These are phyloP conservation scores for Actinemys pallida DNA, from an alignment of 2,113 vertebrate species.

Conservation along the genomic window DNA sequence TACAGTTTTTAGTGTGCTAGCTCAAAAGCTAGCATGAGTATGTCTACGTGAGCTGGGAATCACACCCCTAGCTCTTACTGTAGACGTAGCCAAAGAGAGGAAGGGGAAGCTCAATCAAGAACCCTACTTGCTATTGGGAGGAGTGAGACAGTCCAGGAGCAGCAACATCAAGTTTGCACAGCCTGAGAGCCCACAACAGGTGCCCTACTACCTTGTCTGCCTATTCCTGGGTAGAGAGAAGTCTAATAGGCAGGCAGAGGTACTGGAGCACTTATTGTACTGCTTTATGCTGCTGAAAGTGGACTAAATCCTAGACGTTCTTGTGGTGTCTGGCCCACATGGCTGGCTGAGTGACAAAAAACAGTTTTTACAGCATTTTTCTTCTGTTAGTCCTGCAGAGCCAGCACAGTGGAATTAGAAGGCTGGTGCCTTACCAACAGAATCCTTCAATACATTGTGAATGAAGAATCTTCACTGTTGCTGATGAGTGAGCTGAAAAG, in stretches of 20 bases:
- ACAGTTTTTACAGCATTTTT: constrained; percentile 35
- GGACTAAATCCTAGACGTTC: neutral
- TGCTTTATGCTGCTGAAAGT: neutral
- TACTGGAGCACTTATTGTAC: rapidly evolving
- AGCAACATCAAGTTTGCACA: neutral
- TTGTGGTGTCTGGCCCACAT: neutral
- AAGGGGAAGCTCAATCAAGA: neutral
- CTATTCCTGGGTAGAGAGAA: neutral
- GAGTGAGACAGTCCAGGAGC: neutral
- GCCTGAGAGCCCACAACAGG: rapidly evolving
- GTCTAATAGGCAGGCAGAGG: neutral
- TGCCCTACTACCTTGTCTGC: neutral
- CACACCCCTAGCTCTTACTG: neutral
- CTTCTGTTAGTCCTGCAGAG: constrained; percentile 31
- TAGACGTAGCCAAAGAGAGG: neutral
- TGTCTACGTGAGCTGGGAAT: neutral
- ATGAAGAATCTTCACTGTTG: neutral
- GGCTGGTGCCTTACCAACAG: neutral
- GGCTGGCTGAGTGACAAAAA: neutral
- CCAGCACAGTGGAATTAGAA: constrained; percentile 12
- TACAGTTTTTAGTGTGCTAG: neutral
- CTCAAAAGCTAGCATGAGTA: neutral
- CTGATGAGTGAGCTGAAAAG: neutral
- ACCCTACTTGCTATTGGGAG: neutral
- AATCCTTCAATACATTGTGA: neutral